A percentile compares a stretch with the other conserved stretches of the same genome.
Conservation (phyloP, 2,113 vertebrate species). For the Ursus arctos region DNA sequence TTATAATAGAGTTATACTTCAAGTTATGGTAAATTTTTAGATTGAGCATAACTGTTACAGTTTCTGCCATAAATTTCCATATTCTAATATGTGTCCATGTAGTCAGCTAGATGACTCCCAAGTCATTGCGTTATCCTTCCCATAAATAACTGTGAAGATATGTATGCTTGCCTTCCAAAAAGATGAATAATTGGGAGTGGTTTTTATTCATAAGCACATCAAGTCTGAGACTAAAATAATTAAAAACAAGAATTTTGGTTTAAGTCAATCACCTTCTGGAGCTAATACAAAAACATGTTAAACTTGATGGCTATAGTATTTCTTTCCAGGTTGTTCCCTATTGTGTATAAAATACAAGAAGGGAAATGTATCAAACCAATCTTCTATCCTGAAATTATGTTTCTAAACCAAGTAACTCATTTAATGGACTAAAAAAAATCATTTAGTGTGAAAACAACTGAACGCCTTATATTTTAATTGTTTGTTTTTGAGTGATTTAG, state of each 20-base stretch:
- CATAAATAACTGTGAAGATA: background rate
- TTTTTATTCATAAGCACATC: background rate
- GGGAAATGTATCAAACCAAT: background rate
- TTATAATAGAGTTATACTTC: background rate
- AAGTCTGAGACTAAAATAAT: background rate
- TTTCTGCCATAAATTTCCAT: background rate
- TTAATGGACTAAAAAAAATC: background rate
- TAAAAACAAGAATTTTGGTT: background rate
- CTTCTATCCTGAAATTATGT: background rate
- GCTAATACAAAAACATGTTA: background rate
- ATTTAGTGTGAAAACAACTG: slow-evolving; percentile 42
- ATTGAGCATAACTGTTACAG: background rate
- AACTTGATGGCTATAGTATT: background rate
- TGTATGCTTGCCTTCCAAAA: background rate
- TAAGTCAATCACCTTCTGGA: background rate
- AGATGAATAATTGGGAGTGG: background rate
- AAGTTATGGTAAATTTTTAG: background rate
- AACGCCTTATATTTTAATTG: slow-evolving; percentile 58
- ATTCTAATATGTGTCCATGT: background rate
- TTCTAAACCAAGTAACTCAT: slow-evolving; percentile 48
- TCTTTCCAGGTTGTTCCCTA: background rate
- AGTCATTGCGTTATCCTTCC: background rate
- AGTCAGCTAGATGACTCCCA: background rate
- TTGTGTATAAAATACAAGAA: background rate
- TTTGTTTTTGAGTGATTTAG: slow-evolving; percentile 67